Conservation (phyloP, 2,888 invertebrate species). For the Drepana falcataria region DNA sequence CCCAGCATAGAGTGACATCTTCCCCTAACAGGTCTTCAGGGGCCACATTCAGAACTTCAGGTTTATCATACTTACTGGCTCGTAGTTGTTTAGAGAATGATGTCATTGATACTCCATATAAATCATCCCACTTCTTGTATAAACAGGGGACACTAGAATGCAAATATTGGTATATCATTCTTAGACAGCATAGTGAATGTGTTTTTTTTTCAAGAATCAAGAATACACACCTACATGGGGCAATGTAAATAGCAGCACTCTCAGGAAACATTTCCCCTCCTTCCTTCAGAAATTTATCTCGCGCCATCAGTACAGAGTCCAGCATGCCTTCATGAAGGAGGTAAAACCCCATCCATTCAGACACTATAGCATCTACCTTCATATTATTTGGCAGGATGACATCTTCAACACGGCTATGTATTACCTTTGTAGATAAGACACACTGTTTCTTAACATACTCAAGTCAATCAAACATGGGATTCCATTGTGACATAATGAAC, state of each 20-base stretch:
- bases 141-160: conserved; percentile 78
- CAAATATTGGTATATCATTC: neutral
- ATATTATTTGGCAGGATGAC: conserved; percentile 80
- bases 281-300: conserved; percentile 87
- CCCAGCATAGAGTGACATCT: conserved; percentile 81
- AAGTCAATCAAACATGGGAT: neutral
- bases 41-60: conserved; percentile 80
- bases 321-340: conserved; percentile 97
- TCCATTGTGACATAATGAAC: too few relatives aligned
- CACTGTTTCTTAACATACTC: conserved; percentile 1
- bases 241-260: conserved; percentile 76
- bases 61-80: conserved; percentile 79
- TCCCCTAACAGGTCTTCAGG: conserved; percentile 81
- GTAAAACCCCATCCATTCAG: conserved; percentile 99
- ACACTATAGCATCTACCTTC: conserved; percentile 93
- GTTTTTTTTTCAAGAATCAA: neutral
- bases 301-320: conserved; percentile 90
- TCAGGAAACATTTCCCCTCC: conserved; percentile 88
- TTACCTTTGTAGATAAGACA: conserved; percentile 67
- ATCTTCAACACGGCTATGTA: conserved; percentile 88
- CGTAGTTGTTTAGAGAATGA: conserved; percentile 81
- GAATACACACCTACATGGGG: conserved; percentile 81
- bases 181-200: too few relatives aligned
- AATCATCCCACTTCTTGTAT: conserved; percentile 86
- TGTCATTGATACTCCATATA: conserved; percentile 89